Evolutionary conservation across 2,888 invertebrate genomes (phyloP).

Genomic region (Elysia crispata): DNA sequence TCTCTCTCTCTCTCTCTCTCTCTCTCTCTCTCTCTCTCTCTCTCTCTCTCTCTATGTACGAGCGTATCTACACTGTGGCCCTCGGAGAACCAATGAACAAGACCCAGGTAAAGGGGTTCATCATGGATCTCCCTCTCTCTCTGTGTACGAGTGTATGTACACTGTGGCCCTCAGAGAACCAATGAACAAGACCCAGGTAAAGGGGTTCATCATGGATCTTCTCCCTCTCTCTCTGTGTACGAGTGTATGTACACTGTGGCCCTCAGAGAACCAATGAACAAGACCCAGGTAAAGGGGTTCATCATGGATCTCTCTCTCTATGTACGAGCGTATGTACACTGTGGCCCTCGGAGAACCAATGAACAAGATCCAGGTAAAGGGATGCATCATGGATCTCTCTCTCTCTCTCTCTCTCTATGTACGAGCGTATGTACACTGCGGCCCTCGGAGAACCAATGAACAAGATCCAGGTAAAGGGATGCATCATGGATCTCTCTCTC

Average conservation of each 20-base stretch:
- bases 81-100: slow-evolving; percentile 76
- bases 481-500: no score
- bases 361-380: slow-evolving; percentile 75
- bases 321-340: slow-evolving; percentile 76
- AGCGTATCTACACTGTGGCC: slow-evolving; percentile 77
- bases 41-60: slow-evolving; percentile 71
- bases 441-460: slow-evolving; percentile 77
- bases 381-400: no score
- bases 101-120: slow-evolving; percentile 66
- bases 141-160: slow-evolving; percentile 77
- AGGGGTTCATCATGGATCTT: no score
- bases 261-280: slow-evolving; percentile 76
- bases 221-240: slow-evolving; percentile 69
- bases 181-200: slow-evolving; percentile 76
- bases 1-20: background rate
- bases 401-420: slow-evolving; percentile 66
- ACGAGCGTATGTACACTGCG: slow-evolving; percentile 76
- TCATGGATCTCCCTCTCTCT: background rate
- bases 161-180: slow-evolving; percentile 77
- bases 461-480: slow-evolving; percentile 70
- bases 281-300: slow-evolving; percentile 68
- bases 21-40: background rate
- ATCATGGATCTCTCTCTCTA: slow-evolving; percentile 50
- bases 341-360: slow-evolving; percentile 77
- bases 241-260: slow-evolving; percentile 77